Percentiles rank a stretch among this genome's conserved stretches.
Conservation (phyloP, 2,888 invertebrate genomes). For the Coenonympha glycerion region DNA sequence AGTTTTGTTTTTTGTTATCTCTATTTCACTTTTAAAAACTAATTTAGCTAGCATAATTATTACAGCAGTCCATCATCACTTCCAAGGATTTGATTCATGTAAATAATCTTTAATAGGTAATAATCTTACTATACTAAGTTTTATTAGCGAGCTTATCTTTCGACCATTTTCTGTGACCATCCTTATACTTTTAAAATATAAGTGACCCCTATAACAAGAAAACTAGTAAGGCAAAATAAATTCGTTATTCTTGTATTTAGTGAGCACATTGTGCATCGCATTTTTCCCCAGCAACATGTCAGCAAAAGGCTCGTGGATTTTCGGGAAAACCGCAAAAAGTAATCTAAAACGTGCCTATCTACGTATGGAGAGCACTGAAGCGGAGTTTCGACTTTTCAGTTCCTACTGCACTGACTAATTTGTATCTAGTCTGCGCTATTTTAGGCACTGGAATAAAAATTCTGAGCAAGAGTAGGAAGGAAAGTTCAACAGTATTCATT, state of each 20-base stretch:
- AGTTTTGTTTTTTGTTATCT: too few relatives aligned
- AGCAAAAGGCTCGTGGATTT: constrained; percentile 9
- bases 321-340: constrained; percentile 20
- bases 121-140: too few relatives aligned
- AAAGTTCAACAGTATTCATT: too few relatives aligned
- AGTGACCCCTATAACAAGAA: too few relatives aligned
- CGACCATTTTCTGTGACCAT: background rate
- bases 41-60: too few relatives aligned
- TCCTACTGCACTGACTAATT: constrained; percentile 13
- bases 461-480: too few relatives aligned
- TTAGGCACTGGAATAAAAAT: constrained; percentile 7
- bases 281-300: background rate
- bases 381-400: constrained; percentile 14
- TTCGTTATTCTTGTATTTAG: background rate
- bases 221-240: background rate
- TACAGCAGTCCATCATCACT: too few relatives aligned
- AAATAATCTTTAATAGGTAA: too few relatives aligned
- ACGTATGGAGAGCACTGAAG: constrained; percentile 1
- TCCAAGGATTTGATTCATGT: too few relatives aligned
- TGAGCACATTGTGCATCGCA: background rate
- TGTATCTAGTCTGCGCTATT: constrained; percentile 6
- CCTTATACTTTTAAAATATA: background rate
- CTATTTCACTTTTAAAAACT: too few relatives aligned
- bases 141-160: too few relatives aligned
- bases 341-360: constrained; percentile 13